These are phyloP conservation scores for Sycophila sp. DNA, from an alignment of 1,140 invertebrate species.

Conservation along the genomic window DNA sequence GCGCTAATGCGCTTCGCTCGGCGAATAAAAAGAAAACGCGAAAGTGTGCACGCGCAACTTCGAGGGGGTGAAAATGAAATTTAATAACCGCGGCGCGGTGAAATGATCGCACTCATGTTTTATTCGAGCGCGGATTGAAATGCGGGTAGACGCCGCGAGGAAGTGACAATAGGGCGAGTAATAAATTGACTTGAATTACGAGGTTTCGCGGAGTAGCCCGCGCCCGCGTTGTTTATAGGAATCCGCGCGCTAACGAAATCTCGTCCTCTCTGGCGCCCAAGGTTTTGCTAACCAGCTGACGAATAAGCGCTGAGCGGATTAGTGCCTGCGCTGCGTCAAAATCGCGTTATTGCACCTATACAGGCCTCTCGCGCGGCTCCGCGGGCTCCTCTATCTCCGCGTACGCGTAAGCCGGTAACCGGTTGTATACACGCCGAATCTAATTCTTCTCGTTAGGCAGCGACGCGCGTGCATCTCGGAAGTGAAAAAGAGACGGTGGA, in stretches of 20 bases:
- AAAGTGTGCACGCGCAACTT: too few species aligned
- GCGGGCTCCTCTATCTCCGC: too few species aligned
- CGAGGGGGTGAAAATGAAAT: too few species aligned
- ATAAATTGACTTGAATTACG: conserved; percentile 23
- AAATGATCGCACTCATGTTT: neutral
- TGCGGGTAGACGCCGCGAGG: neutral
- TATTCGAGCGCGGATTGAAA: conserved; percentile 7
- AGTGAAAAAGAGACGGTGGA: neutral
- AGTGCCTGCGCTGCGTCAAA: conserved; percentile 54
- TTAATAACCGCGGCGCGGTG: neutral
- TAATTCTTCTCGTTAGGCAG: neutral
- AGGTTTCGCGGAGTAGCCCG: neutral
- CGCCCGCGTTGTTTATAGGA: conserved; percentile 20
- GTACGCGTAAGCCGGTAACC: conserved; percentile 7
- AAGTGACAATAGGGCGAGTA: conserved; percentile 16
- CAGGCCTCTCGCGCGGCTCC: conserved; percentile 3
- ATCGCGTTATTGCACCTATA: conserved; percentile 54
- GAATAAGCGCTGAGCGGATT: conserved; percentile 53
- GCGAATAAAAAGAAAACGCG: too few species aligned
- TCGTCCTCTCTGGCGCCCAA: neutral
- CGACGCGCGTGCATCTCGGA: neutral
- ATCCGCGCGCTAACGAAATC: conserved; percentile 38
- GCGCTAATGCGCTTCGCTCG: too few species aligned
- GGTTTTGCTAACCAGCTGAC: conserved; percentile 46
- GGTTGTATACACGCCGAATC: neutral